Evolutionary conservation across 2,888 invertebrate species (phyloP), one percentile per base, ranked within the genome.

Genomic region (Sarcophaga variegata): DNA sequence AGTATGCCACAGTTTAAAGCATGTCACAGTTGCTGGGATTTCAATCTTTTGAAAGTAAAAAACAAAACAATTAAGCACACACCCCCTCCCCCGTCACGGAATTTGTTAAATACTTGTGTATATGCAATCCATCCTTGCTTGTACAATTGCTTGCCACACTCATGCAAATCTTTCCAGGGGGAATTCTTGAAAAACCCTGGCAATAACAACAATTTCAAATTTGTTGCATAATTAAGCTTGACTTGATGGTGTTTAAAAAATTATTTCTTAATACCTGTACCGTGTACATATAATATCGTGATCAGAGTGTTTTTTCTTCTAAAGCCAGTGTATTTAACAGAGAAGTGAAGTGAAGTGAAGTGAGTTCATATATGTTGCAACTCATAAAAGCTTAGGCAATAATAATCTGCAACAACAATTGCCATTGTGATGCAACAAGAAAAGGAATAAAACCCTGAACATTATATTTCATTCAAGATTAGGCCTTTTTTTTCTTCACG

Each of bases 21-120:
- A 49, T 17, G 37, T 63, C 77, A 82, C 77, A 77, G 76, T 82
- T 81, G 81, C 69, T 63, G 67, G 37, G 59, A 76, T 76, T 76
- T 37, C 37, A 37, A 37, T 37, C 37, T 25, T 47, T 22, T 45
- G 62, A 74, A 22, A 17, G 49, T 11, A 45, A 67, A 45, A 67
- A 25, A 49, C 10, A 37, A 47, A 67, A n/a, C 11, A 17, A 49
- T 54, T 14, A 54, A 49, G 12, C 1, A 0, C 37, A 8, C 37
- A 1, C 37, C 8, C 37, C 37, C 37, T 2, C 37, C 37, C 2
- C 1, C 10, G 20, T 1, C 20, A 20, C 10, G 37, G 2, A 75
- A 74, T 74, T 63, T 49, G 63, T 63, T 63, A 63, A 72, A 63
- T 17, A 63, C 25, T 62, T 20, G 45, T 14, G 2, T 8, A 27